Evolutionary conservation across 2,888 invertebrate genomes (phyloP), one percentile per base, ranked within the genome.

Genomic region (Dolichomitus sp.): DNA sequence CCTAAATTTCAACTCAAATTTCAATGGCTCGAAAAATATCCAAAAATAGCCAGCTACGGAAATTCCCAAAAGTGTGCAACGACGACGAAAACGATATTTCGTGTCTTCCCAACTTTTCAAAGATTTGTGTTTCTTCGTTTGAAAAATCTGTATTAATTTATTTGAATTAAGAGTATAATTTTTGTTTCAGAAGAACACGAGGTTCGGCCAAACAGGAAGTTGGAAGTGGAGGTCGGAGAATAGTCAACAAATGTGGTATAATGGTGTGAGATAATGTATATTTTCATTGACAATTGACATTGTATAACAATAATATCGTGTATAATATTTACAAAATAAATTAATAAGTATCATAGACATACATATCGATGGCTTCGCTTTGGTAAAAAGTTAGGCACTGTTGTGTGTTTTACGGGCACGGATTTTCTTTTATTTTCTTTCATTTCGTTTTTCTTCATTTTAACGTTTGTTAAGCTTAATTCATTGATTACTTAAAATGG

Each of bases 281-380:
- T 92, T 89, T 87, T 86, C 84, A 83, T 89, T 88, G 85, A 88
- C 87, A 86, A 82, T 89, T 90, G 90, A 89, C 87, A 88, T 89
- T 85, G 91, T 92, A 91, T 92, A 92, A 92, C 90, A 92, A 92
- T 90, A 90, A 89, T 88, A 87, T 85, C 87, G 80, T 90, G 89
- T 91, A 90, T 91, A 91, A 89, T 92, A 92, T 92, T 92, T 92
- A 92, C 92, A 92, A 92, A 92, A 92, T 92, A 92, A 92, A 92
- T 92, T 91, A 92, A 61, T 77, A 88, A 88, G 82, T 90, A 90
- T 83, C 79, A 72, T 88, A 86, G 88, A 91, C 84, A 69, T 83
- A 87, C 86, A 86, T 84, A 87, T 88, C 79, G 85, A 84, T 87
- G 81, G 79, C 77, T 85, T 87, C 82, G 88, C 85, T 88, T 89